Conservation (phyloP, 1,140 invertebrate species). For the Drosophila biarmipes region DNA sequence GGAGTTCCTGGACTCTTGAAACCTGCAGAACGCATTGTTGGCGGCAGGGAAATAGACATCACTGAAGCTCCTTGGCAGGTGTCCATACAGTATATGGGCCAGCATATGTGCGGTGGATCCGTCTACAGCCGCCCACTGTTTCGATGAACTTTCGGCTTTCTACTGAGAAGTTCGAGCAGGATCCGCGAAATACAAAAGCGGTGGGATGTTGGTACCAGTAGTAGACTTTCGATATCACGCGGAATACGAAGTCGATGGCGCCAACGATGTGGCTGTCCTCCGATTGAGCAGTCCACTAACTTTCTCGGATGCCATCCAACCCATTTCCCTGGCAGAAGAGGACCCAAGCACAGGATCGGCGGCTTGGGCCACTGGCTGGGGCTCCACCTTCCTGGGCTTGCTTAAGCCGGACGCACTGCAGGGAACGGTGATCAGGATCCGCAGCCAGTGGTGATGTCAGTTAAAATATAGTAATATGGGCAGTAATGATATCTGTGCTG, state of each 20-base stretch:
- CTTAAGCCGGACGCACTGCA: neutral
- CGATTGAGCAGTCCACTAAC: neutral
- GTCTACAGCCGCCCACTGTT: constrained; percentile 87
- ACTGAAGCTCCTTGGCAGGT: constrained; percentile 86
- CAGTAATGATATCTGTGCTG: neutral
- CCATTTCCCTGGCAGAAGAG: neutral
- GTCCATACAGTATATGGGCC: constrained; percentile 57
- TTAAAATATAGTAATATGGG: neutral
- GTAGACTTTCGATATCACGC: neutral
- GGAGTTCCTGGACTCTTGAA: neutral
- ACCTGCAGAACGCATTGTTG: constrained; percentile 16
- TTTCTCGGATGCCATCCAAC: neutral
- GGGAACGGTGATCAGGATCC: neutral
- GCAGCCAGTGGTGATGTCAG: neutral
- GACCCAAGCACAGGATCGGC: neutral
- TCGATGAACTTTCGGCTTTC: neutral
- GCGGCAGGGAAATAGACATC: constrained; percentile 67
- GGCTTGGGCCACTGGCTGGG: neutral
- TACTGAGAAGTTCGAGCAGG: constrained; percentile 19
- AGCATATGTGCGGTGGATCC: constrained; percentile 86
- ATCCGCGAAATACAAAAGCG: constrained; percentile 4
- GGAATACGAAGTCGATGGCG: neutral
- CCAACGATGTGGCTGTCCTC: neutral
- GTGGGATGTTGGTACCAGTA: neutral
- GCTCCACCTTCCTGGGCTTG: neutral